Evolutionary conservation across 2,797 vertebrate species (phyloP).

Genomic region (Malacoctenus gilli): DNA sequence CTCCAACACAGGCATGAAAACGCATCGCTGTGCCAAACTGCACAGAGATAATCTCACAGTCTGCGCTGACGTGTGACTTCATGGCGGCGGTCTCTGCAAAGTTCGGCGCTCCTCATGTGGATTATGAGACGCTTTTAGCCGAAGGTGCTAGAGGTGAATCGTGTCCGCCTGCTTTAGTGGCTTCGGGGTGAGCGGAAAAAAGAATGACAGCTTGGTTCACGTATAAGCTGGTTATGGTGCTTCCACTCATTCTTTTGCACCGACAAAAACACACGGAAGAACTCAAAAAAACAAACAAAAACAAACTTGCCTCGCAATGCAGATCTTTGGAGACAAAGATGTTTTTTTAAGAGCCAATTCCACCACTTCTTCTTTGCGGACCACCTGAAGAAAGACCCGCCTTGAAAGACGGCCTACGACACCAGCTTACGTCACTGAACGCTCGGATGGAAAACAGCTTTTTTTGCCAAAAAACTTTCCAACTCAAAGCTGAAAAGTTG

Average conservation of each 20-base stretch:
- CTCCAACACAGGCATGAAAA: constrained; percentile 1
- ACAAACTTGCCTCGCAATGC: constrained; percentile 69
- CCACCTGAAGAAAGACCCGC: constrained; percentile 82
- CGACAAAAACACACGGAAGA: constrained; percentile 54
- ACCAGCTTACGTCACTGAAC: constrained; percentile 45
- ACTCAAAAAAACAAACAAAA: constrained; percentile 46
- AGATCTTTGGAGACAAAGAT: constrained; percentile 80
- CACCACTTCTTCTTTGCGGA: constrained; percentile 75
- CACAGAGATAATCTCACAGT: constrained; percentile 6
- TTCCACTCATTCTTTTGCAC: constrained; percentile 55
- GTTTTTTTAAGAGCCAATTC: constrained; percentile 76
- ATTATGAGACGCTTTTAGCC: constrained; percentile 30
- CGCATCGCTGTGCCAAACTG: constrained; percentile 2
- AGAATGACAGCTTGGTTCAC: constrained; percentile 65
- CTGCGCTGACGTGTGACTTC: constrained; percentile 14
- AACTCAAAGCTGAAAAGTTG: constrained; percentile 74
- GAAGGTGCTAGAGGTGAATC: constrained; percentile 2
- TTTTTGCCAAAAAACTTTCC: constrained; percentile 69
- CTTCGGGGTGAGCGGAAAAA: constrained; percentile 37
- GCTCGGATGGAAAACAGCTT: constrained; percentile 58
- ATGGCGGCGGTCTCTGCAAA: constrained; percentile 13
- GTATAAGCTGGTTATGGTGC: constrained; percentile 71
- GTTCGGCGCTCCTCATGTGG: constrained; percentile 28
- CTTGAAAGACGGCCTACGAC: constrained; percentile 75
- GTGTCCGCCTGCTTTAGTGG: constrained; percentile 24